Evolutionary conservation across 2,797 vertebrate species (phyloP).

Genomic region (Hoplostethus mediterraneus): DNA sequence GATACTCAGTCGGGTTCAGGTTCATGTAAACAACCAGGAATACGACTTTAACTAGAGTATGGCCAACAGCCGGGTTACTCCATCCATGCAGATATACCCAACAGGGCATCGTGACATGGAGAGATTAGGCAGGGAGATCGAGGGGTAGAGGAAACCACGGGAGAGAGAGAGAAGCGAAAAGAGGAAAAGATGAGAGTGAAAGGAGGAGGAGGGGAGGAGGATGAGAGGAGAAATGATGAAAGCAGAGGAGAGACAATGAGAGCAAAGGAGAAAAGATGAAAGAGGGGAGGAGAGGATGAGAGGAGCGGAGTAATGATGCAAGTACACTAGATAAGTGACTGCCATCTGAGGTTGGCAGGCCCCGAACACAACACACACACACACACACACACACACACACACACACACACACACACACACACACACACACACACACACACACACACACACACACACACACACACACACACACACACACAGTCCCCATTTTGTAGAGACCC

Average conservation of each 20-base stretch:
- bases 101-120: background rate
- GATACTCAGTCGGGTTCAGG: background rate
- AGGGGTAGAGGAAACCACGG: no score
- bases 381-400: conserved; percentile 13
- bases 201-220: background rate
- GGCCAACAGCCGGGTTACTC: conserved; percentile 3
- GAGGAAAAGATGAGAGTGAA: background rate
- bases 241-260: conserved; percentile 9
- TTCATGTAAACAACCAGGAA: conserved; percentile 4
- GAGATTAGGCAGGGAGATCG: background rate
- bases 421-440: conserved; percentile 24
- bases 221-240: conserved; percentile 9
- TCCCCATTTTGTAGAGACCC: background rate
- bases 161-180: background rate
- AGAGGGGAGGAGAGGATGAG: conserved; percentile 39
- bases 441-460: conserved; percentile 17
- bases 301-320: conserved; percentile 51
- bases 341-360: conserved; percentile 53
- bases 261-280: conserved; percentile 17
- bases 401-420: conserved; percentile 4
- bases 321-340: conserved; percentile 62
- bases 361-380: conserved; percentile 19
- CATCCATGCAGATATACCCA: background rate
- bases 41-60: conserved; percentile 2
- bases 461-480: background rate